Evolutionary conservation across 2,888 invertebrate species (phyloP).

Genomic region (Encarsia formosa): DNA sequence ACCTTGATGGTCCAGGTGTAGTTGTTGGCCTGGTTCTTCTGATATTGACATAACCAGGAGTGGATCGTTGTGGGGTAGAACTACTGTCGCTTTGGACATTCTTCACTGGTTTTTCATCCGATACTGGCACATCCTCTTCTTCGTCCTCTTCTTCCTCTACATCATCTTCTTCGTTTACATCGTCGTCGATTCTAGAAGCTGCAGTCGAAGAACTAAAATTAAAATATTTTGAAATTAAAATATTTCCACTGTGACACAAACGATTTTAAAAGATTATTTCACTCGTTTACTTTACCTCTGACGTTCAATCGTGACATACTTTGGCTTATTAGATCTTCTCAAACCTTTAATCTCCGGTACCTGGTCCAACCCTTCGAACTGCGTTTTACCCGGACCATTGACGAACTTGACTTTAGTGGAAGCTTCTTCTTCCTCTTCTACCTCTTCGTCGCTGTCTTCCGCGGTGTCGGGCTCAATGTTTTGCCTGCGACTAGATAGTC

Average conservation of each 20-base stretch:
- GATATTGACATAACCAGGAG: slow-evolving; percentile 45
- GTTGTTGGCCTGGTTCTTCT: slow-evolving; percentile 42
- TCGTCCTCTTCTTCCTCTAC: slow-evolving; percentile 41
- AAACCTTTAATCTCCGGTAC: slow-evolving; percentile 47
- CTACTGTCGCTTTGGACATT: slow-evolving; percentile 36
- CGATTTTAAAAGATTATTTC: neutral
- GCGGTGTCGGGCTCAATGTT: slow-evolving; percentile 43
- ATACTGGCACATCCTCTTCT: slow-evolving; percentile 50
- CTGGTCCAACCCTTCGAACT: slow-evolving; percentile 51
- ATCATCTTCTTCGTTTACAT: slow-evolving; percentile 46
- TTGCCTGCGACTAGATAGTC: slow-evolving; percentile 35
- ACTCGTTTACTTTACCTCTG: slow-evolving; percentile 52
- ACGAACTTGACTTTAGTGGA: slow-evolving; percentile 36
- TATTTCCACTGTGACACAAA: neutral
- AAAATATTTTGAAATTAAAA: neutral
- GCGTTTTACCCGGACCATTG: slow-evolving; percentile 58
- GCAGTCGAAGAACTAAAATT: slow-evolving; percentile 12
- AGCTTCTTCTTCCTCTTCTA: slow-evolving; percentile 16
- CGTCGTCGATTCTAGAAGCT: slow-evolving; percentile 31
- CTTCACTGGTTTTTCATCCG: slow-evolving; percentile 41
- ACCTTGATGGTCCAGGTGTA: slow-evolving; percentile 35
- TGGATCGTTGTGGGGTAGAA: slow-evolving; percentile 35
- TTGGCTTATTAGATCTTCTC: slow-evolving; percentile 55
- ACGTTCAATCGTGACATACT: slow-evolving; percentile 71
- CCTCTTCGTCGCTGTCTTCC: slow-evolving; percentile 15